phyloP scores from a whole-genome alignment of 2,797 vertebrate species.

The Myotis myotis region DNA sequence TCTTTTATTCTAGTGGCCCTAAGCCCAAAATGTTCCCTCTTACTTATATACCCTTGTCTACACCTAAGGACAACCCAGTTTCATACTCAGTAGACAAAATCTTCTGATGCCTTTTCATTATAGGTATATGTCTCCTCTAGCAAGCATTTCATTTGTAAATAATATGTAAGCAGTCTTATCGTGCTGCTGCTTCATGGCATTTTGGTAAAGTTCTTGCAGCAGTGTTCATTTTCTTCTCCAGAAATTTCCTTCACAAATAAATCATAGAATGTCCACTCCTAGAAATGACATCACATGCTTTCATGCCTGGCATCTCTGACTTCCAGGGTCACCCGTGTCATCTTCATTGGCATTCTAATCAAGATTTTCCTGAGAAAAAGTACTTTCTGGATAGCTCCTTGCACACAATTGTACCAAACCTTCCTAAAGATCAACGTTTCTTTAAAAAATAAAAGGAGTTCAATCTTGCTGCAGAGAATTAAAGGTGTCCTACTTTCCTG shows the following conservation, averaged over 20 bases:
- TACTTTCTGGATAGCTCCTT: neutral
- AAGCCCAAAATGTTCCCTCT: neutral
- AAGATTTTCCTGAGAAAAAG: neutral
- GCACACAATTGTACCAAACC: neutral
- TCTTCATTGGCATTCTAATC: neutral
- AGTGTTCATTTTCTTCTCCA: slow-evolving; percentile 35
- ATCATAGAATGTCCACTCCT: neutral
- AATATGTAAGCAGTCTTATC: neutral
- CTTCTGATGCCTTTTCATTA: neutral
- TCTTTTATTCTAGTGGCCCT: neutral
- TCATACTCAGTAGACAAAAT: neutral
- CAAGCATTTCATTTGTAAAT: slow-evolving; percentile 36
- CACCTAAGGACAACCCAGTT: neutral
- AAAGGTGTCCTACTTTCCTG: neutral
- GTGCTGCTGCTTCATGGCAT: neutral
- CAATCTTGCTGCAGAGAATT: neutral
- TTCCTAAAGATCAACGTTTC: neutral
- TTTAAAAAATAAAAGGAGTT: neutral
- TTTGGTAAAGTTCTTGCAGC: neutral
- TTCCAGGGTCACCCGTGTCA: neutral
- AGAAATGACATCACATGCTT: neutral
- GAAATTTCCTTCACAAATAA: slow-evolving; percentile 42
- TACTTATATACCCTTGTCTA: neutral
- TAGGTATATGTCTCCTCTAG: neutral
- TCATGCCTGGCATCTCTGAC: neutral